Percentiles rank a stretch among this genome's conserved stretches.
phyloP scores from a whole-genome alignment of 2,797 vertebrate species.

The Coregonus ussuriensis region DNA sequence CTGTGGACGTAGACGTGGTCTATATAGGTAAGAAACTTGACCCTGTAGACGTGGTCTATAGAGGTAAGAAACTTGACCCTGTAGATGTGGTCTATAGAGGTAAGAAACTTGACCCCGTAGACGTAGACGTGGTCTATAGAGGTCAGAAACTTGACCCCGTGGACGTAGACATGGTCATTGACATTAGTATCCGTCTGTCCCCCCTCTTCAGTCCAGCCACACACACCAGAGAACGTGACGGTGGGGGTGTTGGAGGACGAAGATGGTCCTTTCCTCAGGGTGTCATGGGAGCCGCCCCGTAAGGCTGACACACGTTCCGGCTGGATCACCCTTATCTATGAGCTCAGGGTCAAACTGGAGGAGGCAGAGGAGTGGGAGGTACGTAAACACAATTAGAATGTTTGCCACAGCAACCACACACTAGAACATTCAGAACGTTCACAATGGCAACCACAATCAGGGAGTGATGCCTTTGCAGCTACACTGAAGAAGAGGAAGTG shows the following conservation, averaged over 20 bases:
- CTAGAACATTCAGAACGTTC: neutral
- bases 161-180: neutral
- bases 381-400: conserved; percentile 15
- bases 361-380: conserved; percentile 87
- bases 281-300: conserved; percentile 85
- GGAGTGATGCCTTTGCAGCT: neutral
- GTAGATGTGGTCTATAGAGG: conserved; percentile 88
- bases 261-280: conserved; percentile 76
- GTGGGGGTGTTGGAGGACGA: conserved; percentile 74
- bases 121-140: conserved; percentile 84
- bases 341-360: conserved; percentile 83
- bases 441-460: neutral
- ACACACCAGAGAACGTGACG: conserved; percentile 85
- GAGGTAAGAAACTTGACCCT: conserved; percentile 82
- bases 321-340: conserved; percentile 92
- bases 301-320: conserved; percentile 87
- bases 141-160: conserved; percentile 72
- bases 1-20: conserved; percentile 81
- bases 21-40: conserved; percentile 86
- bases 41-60: conserved; percentile 83
- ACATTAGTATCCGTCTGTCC: neutral
- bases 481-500: neutral
- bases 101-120: conserved; percentile 73
- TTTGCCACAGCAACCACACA: neutral
- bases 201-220: conserved; percentile 82